phyloP scores from a whole-genome alignment of 2,888 invertebrate species.

The Stictocephala bisonia region DNA sequence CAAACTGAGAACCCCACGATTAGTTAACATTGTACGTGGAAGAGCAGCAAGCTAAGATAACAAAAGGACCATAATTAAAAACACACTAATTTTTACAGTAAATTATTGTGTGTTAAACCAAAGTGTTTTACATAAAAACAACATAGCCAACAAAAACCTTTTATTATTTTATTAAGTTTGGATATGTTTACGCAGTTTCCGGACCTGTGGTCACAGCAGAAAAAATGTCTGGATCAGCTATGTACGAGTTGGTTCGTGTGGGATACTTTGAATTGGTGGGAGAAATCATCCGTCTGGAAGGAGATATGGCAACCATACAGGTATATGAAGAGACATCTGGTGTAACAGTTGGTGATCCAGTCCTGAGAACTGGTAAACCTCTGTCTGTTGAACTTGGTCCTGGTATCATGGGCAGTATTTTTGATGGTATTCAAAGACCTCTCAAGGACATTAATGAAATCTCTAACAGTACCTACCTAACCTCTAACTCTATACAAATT shows the following conservation, averaged over 20 bases:
- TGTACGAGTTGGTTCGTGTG: slow-evolving; percentile 99
- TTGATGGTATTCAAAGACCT: slow-evolving; percentile 99
- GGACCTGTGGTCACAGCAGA: slow-evolving; percentile 99
- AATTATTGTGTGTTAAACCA: too few species aligned
- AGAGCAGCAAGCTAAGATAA: too few species aligned
- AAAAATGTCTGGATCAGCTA: slow-evolving; percentile 99
- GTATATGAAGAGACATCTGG: slow-evolving; percentile 97
- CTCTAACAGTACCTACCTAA: slow-evolving; percentile 96
- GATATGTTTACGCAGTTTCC: slow-evolving; percentile 97
- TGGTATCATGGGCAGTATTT: slow-evolving; percentile 96
- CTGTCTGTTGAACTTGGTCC: slow-evolving; percentile 99
- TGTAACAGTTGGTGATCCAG: slow-evolving; percentile 99
- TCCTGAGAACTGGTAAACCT: slow-evolving; percentile 97
- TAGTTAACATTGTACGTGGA: too few species aligned
- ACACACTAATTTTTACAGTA: too few species aligned
- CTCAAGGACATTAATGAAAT: slow-evolving; percentile 95
- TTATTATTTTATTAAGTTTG: too few species aligned
- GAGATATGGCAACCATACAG: slow-evolving; percentile 99
- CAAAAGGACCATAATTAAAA: too few species aligned
- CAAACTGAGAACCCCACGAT: too few species aligned
- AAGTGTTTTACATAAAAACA: too few species aligned
- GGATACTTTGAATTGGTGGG: slow-evolving; percentile 98
- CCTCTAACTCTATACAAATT: too few species aligned
- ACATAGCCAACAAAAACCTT: too few species aligned
- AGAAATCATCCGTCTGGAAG: slow-evolving; percentile 99